Evolutionary conservation across 2,797 vertebrate genomes (phyloP), one percentile per base, ranked within the genome.

Genomic region (Onychomys arenicola): DNA sequence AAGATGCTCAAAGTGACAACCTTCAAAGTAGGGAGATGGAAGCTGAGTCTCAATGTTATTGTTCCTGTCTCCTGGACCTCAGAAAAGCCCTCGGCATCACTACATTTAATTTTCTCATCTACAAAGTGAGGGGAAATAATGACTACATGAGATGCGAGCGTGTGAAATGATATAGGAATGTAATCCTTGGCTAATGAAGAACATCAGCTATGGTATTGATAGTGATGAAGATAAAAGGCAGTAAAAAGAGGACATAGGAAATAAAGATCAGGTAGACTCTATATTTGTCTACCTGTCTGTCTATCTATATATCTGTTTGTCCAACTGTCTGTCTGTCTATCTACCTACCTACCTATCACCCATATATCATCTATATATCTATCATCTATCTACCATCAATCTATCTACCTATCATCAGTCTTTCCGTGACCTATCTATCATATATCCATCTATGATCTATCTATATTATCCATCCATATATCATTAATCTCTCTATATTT

Each of bases 61-160:
- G 27, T 40, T 27, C 32, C 10, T 76, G 13, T 52, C 52, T 73
- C 0, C 23, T 43, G 69, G 78, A 55, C 55, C 5, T 14, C 49
- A 49, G 67, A 69, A 76, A 95, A 61, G 29, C 65, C 55, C 43
- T 91, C 76, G 14, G 14, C 10, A 25, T 94, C 46, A 2, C 23
- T 90, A 78, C 90, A 14, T 27, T 73, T 52, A 65, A 71, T 80
- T 91, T 87, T 40, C 63, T 94, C 2, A 0, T 32, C 88, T 83
- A n/a, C 40, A 83, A 97, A 94, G 19, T n/a, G 73, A 95, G 40
- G 37, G 87, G 46, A 78, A 63, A 73, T 43, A 57, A 14, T 16
- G 52, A 46, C 10, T 23, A 40, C 1, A 4, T 5, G 8, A 11
- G 21, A n/a, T 76, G 32, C 16, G 69, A 83, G 52, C 27, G 4